Evolutionary conservation across 2,888 invertebrate species (phyloP), one percentile per base, ranked within the genome.

Genomic region (Drosophila acutilabella): DNA sequence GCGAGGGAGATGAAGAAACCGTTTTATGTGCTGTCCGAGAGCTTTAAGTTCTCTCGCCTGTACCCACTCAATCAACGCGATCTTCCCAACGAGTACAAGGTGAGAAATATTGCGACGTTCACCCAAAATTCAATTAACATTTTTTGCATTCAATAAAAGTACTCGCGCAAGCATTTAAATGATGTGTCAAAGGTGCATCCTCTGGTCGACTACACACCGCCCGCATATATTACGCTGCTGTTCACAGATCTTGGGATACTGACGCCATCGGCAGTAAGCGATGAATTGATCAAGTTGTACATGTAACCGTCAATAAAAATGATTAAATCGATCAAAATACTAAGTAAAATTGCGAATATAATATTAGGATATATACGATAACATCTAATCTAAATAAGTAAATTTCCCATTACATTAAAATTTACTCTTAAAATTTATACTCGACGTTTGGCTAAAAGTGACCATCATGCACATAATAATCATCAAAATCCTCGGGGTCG

Each of bases 221-320:
- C 99, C 0, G 94, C 95, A 1, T 98, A 97, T 84, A 97, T 99
- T 26, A 97, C 97, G 0, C 93, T 99, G 30, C 93, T 99, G 26
- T 98, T 99, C 90, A 99, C 99, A 0, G 99, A 99, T 93, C 93
- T 99, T 71, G 99, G 99, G 1, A 97, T 98, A 71, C 93, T 99
- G 23, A 98, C 99, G 1, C 98, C 99, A 0, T 97, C 98, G 0
- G 99, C 99, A 53, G 98, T 99, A 26, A 98, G 98, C 92, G 99
- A 99, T 90, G 98, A 99, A 94, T 94, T 99, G 20, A 98, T 99
- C 74, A 98, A 99, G 93, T 93, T 99, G 73, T 99, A 99, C 93
- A 94, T 98, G 90, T 98, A 51, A 70, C 56, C 8, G 30, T 4
- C 52, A 80, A 83, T 80, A 70, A 80, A 81, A 65, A 51, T 33